Base-by-base conservation (phyloP, 2,113 vertebrate species). In the Ciconia maguari region DNA sequence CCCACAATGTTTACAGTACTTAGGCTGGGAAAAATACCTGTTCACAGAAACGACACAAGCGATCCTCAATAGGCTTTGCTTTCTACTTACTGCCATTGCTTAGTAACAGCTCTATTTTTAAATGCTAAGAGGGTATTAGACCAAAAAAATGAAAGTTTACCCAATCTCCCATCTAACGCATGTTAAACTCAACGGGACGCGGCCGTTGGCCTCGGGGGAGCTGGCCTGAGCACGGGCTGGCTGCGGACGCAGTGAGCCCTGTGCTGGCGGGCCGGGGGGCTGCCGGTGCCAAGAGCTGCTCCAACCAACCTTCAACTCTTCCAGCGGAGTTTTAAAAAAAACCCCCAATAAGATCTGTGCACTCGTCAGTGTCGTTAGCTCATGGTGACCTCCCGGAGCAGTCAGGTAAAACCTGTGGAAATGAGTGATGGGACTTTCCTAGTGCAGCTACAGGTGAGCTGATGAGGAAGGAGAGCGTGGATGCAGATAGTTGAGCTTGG, bases 31-130 rank as follows among this genome's bases (percentile, higher is more conserved):
- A 95, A 93, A 96, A 92, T 96, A 96, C 90, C 95, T 93, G 85
- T 79, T 96, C 89, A 20, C 62, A 93, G 80, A 46, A 38, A 38
- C 8, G 38, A 38, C 38, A 38, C 38, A 38, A 62, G 48, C 2
- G 18, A 26, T 93, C 69, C 88, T 93, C 90, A 21, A 3, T 16
- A 78, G 91, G 88, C 91, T 93, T 22, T 32, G 64, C 91, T 52
- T 36, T 32, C 82, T 90, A 16, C 84, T 82, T 4, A 3, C 87
- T 76, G 85, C 78, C 94, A 97, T 79, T 6, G 93, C 93, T 89
- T 95, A 92, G 94, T 95, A 96, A 96, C 95, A 91, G 92, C 89
- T 96, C 93, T 96, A 96, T 96, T 96, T 97, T 96, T 97, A 96
- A 94, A 94, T 79, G 86, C 34, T 68, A 1, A 72, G 80, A 94